Base-by-base conservation (phyloP, 2,113 vertebrate genomes). In the Mastomys natalensis region DNA sequence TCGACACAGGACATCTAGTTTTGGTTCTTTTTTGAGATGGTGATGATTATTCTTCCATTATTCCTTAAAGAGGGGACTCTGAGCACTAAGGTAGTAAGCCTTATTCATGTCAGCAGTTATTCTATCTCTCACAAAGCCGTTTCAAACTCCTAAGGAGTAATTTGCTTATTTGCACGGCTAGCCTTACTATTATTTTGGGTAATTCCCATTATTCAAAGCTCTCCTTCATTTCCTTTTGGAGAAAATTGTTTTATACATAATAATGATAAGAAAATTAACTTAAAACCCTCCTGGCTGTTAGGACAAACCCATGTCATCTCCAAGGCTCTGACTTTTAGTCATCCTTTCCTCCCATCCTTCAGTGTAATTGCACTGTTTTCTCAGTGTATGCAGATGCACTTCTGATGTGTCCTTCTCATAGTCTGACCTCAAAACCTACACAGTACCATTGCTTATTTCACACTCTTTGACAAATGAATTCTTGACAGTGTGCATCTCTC, bases 201-300 rank as follows among this genome's bases (percentile, higher is more conserved):
- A 94, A 92, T 96, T 88, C 60, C 62, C 26, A 9, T 89, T 96
- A 92, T 91, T 94, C 88, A 84, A 70, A 87, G 43, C 43, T 87
- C 55, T 34, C 93, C 21, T 93, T 94, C 70, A 87, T 96, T 96
- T 93, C 29, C 73, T 81, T 96, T 76, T 73, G 51, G 37, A 92
- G 24, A 48, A 94, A 89, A 78, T 89, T 84, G 5, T 84, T 91
- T 82, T 80, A 90, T 66, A 74, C 26, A 81, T 66, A 91, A 91
- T 85, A 97, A 77, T 89, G 40, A 86, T 93, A 91, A 94, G 48
- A 84, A 90, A 96, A 87, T 96, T 77, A 87, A 90, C 84, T 91
- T 96, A 53, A 94, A 90, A 87, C 5, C 21, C 87, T 53, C 85
- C 26, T n/a, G 55, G 21, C n/a, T 96, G 68, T 94, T 96, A 76